Conservation (phyloP, 2,888 invertebrate genomes). For the Tinea trinotella region DNA sequence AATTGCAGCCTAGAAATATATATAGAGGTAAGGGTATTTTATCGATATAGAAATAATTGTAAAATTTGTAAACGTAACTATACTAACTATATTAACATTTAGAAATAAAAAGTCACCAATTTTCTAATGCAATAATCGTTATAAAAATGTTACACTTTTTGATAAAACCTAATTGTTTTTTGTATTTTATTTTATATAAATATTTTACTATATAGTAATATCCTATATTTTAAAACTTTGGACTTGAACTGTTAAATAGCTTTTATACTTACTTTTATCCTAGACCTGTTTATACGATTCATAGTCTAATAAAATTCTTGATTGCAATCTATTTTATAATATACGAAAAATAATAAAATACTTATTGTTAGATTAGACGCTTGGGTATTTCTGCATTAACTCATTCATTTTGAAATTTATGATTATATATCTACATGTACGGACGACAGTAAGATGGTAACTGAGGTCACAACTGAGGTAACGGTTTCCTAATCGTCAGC, state of each 20-base stretch:
- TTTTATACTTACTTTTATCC: conserved; percentile 14
- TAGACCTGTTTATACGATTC: conserved; percentile 15
- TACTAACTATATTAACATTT: not conserved
- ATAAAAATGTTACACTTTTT: conserved; percentile 9
- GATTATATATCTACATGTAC: no score
- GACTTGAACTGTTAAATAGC: conserved; percentile 12
- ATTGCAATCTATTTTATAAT: not conserved
- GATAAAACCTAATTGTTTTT: conserved; percentile 4
- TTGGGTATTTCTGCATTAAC: no score
- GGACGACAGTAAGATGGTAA: no score
- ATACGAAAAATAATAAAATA: no score
- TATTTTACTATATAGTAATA: conserved; percentile 1
- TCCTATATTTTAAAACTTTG: conserved; percentile 4
- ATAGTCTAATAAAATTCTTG: conserved; percentile 10
- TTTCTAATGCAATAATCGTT: not conserved
- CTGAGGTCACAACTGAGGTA: no score
- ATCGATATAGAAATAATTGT: not conserved
- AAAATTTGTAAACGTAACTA: not conserved
- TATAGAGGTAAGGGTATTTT: not conserved
- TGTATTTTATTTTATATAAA: conserved; percentile 12
- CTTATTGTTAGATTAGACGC: no score
- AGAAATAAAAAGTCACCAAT: not conserved
- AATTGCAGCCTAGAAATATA: no score
- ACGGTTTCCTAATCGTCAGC: no score
- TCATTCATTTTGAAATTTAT: no score